Base-by-base conservation (phyloP, 2,888 invertebrate species). In the Bombylius major region DNA sequence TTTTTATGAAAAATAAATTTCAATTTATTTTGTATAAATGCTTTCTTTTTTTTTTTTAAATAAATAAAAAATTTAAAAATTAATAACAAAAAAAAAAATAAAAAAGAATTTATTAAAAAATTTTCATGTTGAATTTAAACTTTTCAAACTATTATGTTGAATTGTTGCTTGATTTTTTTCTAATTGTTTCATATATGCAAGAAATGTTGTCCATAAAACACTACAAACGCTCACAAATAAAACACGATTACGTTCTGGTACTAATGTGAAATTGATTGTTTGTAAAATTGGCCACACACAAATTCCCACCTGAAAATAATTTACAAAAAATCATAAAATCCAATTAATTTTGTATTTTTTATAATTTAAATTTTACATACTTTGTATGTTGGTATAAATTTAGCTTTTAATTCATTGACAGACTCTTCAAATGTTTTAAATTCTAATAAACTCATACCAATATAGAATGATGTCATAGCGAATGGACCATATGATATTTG, bases 401-500 rank as follows among this genome's bases (percentile, higher is more conserved):
- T 89, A 23, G 78, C 76, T 66, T 78, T 78, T 2, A 85, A 81
- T 77, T 89, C 87, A 48, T 80, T 75, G 39, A 79, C 64, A 53
- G 84, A 82, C 65, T 83, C 82, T 53, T 79, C 66, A 31, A 84
- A 66, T 36, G 79, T 77, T 66, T 82, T 84, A 56, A 80, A 76
- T 75, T 89, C 87, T 59, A 89, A 68, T 50, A 87, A 66, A 67
- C 82, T 86, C 81, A 89, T 87, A 48, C 82, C 81, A 70, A 85
- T 80, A 68, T 85, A 89, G 69, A 89, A 89, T 63, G 83, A 82
- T 62, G 79, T 78, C 78, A 86, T 83, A 47, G 87, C 86, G 63
- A 82, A 78, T 56, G 89, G 89, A 46, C 85, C 84, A 66, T 89
- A 89, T 0, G 84, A 80, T 11, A 87, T 69, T 70, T 87, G 87